A percentile compares a stretch with the other conserved stretches of the same genome.
Evolutionary conservation across 2,113 vertebrate species (phyloP).

Genomic region (Nanorana parkeri): DNA sequence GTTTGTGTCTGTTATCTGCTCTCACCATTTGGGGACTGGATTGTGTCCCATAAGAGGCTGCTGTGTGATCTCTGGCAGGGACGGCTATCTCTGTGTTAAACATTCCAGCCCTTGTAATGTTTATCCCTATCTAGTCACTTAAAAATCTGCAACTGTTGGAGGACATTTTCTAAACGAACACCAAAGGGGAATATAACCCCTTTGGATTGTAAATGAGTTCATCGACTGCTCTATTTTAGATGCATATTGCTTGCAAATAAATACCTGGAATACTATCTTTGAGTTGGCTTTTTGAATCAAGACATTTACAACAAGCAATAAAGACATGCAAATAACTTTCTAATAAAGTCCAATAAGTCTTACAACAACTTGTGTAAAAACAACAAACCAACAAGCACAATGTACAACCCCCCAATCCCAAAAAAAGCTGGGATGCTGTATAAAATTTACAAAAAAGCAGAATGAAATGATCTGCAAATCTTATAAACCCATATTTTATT

Average conservation of each 20-base stretch:
- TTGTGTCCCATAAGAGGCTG: conserved; percentile 10
- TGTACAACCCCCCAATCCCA: no score
- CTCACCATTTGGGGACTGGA: conserved; percentile 34
- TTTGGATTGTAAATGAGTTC: neutral
- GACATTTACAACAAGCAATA: no score
- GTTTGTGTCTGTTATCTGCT: conserved; percentile 31
- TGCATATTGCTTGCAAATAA: neutral
- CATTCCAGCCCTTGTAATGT: conserved; percentile 31
- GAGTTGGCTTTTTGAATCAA: neutral
- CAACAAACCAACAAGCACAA: no score
- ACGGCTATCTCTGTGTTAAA: conserved; percentile 36
- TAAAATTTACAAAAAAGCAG: no score
- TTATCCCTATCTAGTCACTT: neutral
- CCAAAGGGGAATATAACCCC: no score
- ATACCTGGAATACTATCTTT: neutral
- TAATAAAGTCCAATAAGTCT: no score
- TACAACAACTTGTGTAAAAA: no score
- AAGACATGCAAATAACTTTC: no score
- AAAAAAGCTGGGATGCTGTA: no score
- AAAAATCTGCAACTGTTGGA: neutral
- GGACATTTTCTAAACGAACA: no score
- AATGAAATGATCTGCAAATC: no score
- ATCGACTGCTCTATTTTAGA: neutral
- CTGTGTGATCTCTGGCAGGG: conserved; percentile 38
- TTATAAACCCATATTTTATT: no score